Evolutionary conservation across 2,113 vertebrate species (phyloP), one percentile per base, ranked within the genome.

Genomic region (Odobenus rosmarus): DNA sequence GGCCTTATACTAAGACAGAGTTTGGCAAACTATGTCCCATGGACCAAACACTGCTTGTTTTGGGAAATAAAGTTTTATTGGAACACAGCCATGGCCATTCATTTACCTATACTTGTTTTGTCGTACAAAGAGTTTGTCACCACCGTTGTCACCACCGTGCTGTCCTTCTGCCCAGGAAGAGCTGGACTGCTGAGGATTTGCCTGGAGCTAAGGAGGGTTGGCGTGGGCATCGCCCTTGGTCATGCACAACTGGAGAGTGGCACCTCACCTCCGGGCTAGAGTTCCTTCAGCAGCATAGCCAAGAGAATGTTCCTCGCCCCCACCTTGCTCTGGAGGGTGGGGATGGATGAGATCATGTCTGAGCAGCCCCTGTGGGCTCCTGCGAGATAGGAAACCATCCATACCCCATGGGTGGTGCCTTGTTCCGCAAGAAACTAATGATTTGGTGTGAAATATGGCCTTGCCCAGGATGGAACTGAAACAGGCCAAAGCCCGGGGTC

Each of bases 361-460:
- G 87, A 74, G 71, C 69, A 89, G 61, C 59, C 76, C 28, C 64
- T 5, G 7, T 61, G 49, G 84, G 71, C 96, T 93, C 74, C 88
- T 69, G 76, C 1, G 57, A 93, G 96, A 90, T 95, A 97, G 87
- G 46, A 90, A 15, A 46, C 87, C 74, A 90, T 80, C 72, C 67
- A 2, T 69, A 81, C 39, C 46, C 49, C n/a, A 21, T n/a, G 82
- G 64, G 72, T 67, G 33, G 92, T 80, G 53, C 57, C 53, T 89
- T 55, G 49, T 95, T 95, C 59, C 77, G 24, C 84, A 84, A 88
- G 89, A 49, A 96, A 97, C 98, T 96, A 98, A 90, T 89, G 98
- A 94, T 88, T 98, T 72, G 42, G 79, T 93, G 36, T 97, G 97
- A 98, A 97, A 98, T 98, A 98, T 97, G 98, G 97, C 97, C 97